These are phyloP conservation scores for Nannospalax galili DNA, from an alignment of 2,113 vertebrate genomes.

Conservation along the genomic window DNA sequence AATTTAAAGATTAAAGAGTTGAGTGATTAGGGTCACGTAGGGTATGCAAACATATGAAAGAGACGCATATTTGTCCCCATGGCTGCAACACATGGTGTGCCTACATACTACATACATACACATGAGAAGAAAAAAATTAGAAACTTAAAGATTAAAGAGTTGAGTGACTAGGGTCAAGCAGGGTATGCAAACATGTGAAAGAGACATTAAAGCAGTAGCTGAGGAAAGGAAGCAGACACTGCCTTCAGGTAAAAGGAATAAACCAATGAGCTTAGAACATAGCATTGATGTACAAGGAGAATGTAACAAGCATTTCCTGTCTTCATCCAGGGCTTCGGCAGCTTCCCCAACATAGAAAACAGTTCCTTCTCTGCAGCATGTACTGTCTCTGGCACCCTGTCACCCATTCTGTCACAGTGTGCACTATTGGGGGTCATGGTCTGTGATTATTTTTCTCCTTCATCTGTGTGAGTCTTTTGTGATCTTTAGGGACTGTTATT, in stretches of 20 bases:
- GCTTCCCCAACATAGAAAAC: background rate
- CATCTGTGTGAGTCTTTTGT: background rate
- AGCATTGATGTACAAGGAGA: background rate
- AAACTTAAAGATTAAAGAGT: background rate
- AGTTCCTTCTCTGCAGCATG: fast-evolving
- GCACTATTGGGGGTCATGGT: background rate
- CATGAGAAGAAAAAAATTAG: background rate
- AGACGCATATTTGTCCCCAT: background rate
- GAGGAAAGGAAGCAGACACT: background rate
- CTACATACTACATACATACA: background rate
- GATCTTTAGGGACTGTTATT: background rate
- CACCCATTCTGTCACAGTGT: background rate
- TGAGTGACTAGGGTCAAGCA: background rate
- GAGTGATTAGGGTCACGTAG: background rate
- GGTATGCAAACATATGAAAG: background rate
- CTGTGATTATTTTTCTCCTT: background rate
- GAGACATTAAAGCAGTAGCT: background rate
- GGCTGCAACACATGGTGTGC: background rate
- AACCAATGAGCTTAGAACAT: background rate
- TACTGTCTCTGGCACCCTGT: background rate
- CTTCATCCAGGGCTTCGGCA: background rate
- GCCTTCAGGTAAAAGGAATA: background rate
- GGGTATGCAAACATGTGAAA: background rate
- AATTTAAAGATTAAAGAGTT: background rate
- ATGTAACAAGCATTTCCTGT: background rate